phyloP scores from a whole-genome alignment of 1,140 invertebrate genomes.

The Trissolcus basalis region DNA sequence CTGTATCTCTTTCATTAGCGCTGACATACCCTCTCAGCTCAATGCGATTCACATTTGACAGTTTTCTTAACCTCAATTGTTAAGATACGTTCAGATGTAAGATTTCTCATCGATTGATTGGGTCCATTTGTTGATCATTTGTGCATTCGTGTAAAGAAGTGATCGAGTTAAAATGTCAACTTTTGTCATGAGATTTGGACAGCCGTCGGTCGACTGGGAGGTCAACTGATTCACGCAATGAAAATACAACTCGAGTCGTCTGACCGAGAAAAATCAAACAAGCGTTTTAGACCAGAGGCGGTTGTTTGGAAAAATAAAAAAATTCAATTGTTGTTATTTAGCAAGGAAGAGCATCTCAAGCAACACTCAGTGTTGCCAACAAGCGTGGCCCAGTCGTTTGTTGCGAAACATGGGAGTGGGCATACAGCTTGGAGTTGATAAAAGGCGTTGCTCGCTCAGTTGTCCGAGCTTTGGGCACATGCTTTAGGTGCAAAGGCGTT shows the following conservation, averaged over 20 bases:
- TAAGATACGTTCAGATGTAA: too few species aligned
- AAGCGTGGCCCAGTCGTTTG: constrained; percentile 8
- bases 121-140: too few species aligned
- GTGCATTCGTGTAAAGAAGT: too few species aligned
- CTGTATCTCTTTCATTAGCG: constrained; percentile 19
- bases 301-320: constrained; percentile 19
- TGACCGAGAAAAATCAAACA: constrained; percentile 4
- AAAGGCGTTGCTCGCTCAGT: not conserved
- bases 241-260: too few species aligned
- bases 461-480: not conserved
- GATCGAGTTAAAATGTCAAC: too few species aligned
- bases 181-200: too few species aligned
- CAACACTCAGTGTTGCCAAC: constrained; percentile 34
- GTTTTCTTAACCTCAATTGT: too few species aligned
- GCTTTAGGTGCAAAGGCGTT: not conserved
- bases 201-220: too few species aligned
- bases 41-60: not conserved
- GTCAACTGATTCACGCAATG: too few species aligned
- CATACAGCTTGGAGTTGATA: not conserved
- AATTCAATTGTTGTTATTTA: constrained; percentile 20
- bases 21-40: constrained; percentile 5
- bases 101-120: too few species aligned
- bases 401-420: constrained; percentile 36
- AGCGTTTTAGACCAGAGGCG: not conserved
- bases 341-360: constrained; percentile 27